Percentiles rank a stretch among this genome's conserved stretches.
Evolutionary conservation across 2,888 invertebrate genomes (phyloP).

Genomic region (Zygogramma bicolorata): DNA sequence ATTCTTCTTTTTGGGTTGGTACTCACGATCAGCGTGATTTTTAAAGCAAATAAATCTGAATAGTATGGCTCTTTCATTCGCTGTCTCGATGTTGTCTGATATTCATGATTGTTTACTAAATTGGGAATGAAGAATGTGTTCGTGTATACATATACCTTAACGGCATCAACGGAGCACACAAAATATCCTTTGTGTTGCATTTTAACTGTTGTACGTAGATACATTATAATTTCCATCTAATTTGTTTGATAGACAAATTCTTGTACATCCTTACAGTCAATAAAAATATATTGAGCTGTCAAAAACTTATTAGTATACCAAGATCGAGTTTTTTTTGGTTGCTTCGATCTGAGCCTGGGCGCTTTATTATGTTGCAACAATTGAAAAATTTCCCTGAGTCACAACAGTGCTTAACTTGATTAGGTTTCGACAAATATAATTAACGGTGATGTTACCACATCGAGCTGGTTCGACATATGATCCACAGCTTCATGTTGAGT

Average conservation of each 20-base stretch:
- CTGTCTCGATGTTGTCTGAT: conserved; percentile 15
- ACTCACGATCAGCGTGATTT: conserved; percentile 23
- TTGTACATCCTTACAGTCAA: conserved; percentile 4
- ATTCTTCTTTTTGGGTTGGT: conserved; percentile 19
- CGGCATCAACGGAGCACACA: conserved; percentile 1
- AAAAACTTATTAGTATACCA: conserved; percentile 21
- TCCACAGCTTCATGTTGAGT: neutral
- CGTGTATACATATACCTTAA: neutral
- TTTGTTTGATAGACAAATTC: conserved; percentile 16
- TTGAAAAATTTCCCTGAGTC: conserved; percentile 41
- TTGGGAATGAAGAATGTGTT: conserved; percentile 15
- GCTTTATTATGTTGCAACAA: conserved; percentile 22
- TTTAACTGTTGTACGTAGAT: neutral
- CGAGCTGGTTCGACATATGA: conserved; percentile 4
- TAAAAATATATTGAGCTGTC: conserved; percentile 20
- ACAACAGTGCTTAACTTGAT: conserved; percentile 45
- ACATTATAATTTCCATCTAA: conserved; percentile 8
- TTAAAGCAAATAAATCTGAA: conserved; percentile 15
- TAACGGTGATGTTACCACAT: conserved; percentile 41
- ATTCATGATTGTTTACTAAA: conserved; percentile 21
- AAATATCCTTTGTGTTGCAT: conserved; percentile 4
- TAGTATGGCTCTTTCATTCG: conserved; percentile 9
- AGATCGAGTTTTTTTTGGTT: neutral
- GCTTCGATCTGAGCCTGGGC: neutral
- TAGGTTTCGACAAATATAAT: conserved; percentile 43